phyloP scores from a whole-genome alignment of 2,797 vertebrate genomes.

The Discoglossus pictus region DNA sequence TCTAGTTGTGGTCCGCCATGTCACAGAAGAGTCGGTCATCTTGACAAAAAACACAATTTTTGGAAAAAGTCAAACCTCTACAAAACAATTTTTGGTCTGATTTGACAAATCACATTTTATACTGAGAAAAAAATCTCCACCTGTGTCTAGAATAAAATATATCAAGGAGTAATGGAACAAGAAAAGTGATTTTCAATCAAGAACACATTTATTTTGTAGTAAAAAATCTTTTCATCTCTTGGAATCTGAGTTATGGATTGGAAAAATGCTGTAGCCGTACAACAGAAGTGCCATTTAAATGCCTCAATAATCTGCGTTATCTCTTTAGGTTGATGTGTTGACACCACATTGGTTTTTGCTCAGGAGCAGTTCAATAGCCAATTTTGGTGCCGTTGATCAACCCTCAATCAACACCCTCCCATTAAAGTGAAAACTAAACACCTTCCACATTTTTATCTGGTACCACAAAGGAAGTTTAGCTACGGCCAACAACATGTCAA shows the following conservation, averaged over 20 bases:
- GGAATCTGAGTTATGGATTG: conserved; percentile 12
- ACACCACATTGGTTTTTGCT: background rate
- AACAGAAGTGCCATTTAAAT: background rate
- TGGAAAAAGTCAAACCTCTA: background rate
- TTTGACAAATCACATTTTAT: conserved; percentile 32
- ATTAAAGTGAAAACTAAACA: background rate
- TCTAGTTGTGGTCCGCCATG: too few species aligned
- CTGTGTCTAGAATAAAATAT: conserved; percentile 8
- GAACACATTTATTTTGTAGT: conserved; percentile 12
- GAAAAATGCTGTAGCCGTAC: background rate
- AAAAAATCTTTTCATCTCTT: conserved; percentile 20
- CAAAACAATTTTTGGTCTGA: background rate
- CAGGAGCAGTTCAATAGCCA: conserved; percentile 11
- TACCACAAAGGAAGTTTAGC: conserved; percentile 29
- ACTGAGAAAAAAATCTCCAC: background rate
- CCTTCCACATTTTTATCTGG: conserved; percentile 51
- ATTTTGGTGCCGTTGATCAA: conserved; percentile 38
- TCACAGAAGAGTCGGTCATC: too few species aligned
- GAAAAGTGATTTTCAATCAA: conserved; percentile 10
- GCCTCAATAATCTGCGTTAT: conserved; percentile 9
- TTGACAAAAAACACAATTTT: background rate
- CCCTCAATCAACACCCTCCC: conserved; percentile 40
- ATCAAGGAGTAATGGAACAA: conserved; percentile 12
- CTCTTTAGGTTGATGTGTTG: background rate
- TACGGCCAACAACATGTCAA: conserved; percentile 53